Evolutionary conservation across 23 tunicate species (phyloP).

Genomic region (Diplosoma virens): DNA sequence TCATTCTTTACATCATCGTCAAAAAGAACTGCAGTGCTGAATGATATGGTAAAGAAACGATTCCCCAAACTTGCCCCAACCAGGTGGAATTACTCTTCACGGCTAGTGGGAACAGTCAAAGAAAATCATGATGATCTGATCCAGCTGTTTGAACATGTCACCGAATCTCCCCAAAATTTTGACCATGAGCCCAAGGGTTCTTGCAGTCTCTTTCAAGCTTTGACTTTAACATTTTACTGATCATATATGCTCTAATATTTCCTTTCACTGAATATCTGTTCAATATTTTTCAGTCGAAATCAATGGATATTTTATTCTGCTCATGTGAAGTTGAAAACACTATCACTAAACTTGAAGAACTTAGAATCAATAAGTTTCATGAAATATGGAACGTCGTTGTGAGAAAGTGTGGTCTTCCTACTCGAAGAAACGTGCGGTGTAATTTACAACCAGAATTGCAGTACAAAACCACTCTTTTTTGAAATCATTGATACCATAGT

Average conservation of each 20-base stretch:
- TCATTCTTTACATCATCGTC: slow-evolving; percentile 4
- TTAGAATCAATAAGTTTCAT: background rate
- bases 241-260: too few species aligned
- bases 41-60: background rate
- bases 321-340: too few species aligned
- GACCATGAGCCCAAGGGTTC: too few species aligned
- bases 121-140: background rate
- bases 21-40: background rate
- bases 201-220: too few species aligned
- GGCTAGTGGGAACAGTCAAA: slow-evolving; percentile 7
- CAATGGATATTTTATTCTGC: too few species aligned
- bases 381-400: background rate
- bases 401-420: background rate
- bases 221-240: too few species aligned
- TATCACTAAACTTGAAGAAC: background rate
- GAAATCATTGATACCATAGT: background rate
- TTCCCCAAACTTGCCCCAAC: slow-evolving; percentile 9
- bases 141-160: slow-evolving; percentile 1
- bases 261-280: too few species aligned
- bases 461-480: slow-evolving; percentile 7
- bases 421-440: background rate
- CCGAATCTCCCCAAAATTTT: too few species aligned
- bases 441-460: background rate
- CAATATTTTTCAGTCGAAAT: too few species aligned
- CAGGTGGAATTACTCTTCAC: background rate